Evolutionary conservation across 2,888 invertebrate species (phyloP).

Genomic region (Oithona nana): DNA sequence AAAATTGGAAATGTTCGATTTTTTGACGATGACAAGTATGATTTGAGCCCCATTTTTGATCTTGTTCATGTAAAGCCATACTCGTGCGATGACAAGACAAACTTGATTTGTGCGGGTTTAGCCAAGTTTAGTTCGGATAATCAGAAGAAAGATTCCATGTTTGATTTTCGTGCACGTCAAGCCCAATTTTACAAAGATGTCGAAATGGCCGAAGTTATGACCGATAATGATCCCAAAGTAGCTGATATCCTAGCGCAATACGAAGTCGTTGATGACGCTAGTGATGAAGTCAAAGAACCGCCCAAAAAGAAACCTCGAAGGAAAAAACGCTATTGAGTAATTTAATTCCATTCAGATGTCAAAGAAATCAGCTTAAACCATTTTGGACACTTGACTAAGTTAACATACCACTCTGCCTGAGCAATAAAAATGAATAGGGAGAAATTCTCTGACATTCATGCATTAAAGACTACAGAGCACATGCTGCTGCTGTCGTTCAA

Average conservation of each 20-base stretch:
- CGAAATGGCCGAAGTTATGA: neutral
- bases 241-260: neutral
- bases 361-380: too few relatives aligned
- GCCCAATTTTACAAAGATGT: neutral
- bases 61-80: neutral
- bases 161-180: neutral
- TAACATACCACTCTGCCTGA: too few relatives aligned
- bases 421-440: too few relatives aligned
- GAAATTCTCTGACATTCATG: too few relatives aligned
- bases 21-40: neutral
- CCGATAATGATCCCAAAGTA: neutral
- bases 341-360: too few relatives aligned
- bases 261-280: neutral
- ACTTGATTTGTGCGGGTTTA: neutral
- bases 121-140: neutral
- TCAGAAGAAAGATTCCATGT: neutral
- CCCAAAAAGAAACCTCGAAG: neutral
- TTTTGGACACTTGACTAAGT: too few relatives aligned
- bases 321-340: too few relatives aligned
- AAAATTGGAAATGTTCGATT: neutral
- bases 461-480: too few relatives aligned
- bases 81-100: neutral
- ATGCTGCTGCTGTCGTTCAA: too few relatives aligned
- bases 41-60: neutral
- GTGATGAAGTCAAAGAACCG: neutral